Percentiles rank a stretch among this genome's conserved stretches.
These are phyloP conservation scores for Ataeniobius toweri DNA, from an alignment of 2,797 vertebrate genomes.

Conservation along the genomic window DNA sequence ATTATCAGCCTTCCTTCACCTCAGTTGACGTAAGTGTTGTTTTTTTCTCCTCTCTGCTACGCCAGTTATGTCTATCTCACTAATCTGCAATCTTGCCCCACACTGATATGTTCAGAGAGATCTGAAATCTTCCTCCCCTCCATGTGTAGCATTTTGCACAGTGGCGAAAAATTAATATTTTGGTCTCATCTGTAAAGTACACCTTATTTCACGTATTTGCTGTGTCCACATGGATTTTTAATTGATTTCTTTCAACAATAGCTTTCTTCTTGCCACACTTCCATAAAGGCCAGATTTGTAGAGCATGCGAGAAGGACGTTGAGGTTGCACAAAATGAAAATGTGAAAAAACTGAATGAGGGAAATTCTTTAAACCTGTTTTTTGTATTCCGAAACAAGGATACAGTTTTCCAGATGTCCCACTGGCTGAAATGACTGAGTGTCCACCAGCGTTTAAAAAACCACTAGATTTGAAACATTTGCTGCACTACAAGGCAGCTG, in stretches of 20 bases:
- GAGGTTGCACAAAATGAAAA: neutral
- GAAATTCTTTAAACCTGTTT: neutral
- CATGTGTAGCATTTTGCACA: neutral
- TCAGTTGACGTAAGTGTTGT: too few species aligned
- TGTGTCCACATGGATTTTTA: neutral
- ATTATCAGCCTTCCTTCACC: neutral
- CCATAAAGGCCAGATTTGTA: too few species aligned
- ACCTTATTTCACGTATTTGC: neutral
- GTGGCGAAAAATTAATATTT: neutral
- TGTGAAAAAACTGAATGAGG: neutral
- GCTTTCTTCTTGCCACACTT: neutral
- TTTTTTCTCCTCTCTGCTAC: neutral
- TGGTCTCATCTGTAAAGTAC: neutral
- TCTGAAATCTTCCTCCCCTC: neutral
- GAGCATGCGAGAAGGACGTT: neutral
- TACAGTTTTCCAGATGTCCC: slow-evolving; percentile 7
- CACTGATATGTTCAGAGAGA: neutral
- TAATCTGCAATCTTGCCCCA: neutral
- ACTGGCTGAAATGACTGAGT: neutral
- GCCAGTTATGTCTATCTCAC: neutral
- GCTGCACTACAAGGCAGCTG: slow-evolving; percentile 18
- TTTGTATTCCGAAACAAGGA: neutral
- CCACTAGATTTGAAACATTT: slow-evolving; percentile 25
- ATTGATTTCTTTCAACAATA: neutral
- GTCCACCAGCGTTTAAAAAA: slow-evolving; percentile 16